Evolutionary conservation across 2,888 invertebrate species (phyloP).

Genomic region (Nebria salina): DNA sequence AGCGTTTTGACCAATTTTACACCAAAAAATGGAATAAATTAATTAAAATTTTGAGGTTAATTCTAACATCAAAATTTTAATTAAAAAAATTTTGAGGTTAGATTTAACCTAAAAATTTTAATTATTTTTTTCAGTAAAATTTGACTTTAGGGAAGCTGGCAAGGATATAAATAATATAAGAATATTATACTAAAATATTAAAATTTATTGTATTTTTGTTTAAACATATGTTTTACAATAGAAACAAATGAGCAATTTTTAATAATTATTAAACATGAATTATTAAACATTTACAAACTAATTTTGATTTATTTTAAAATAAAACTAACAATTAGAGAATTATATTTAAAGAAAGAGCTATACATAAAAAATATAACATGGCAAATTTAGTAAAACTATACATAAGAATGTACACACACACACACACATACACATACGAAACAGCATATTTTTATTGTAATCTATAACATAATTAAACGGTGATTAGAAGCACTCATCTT

Average conservation of each 20-base stretch:
- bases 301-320: neutral
- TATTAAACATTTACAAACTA: neutral
- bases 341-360: neutral
- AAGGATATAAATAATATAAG: neutral
- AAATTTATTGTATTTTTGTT: neutral
- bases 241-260: neutral
- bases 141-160: too few species aligned
- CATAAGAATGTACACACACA: neutral
- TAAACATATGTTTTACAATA: neutral
- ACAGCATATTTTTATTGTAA: neutral
- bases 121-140: too few species aligned
- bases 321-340: neutral
- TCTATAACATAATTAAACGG: neutral
- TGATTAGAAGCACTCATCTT: neutral
- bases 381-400: neutral
- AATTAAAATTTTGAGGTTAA: too few species aligned
- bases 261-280: neutral
- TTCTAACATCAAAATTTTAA: too few species aligned
- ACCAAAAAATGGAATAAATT: too few species aligned
- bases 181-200: neutral
- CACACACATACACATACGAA: too few species aligned
- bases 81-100: too few species aligned
- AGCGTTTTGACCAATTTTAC: too few species aligned
- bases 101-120: too few species aligned
- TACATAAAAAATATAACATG: neutral